A percentile compares a stretch with the other conserved stretches of the same genome.
These are phyloP conservation scores for Albula glossodonta DNA, from an alignment of 2,113 vertebrate species.

Conservation along the genomic window DNA sequence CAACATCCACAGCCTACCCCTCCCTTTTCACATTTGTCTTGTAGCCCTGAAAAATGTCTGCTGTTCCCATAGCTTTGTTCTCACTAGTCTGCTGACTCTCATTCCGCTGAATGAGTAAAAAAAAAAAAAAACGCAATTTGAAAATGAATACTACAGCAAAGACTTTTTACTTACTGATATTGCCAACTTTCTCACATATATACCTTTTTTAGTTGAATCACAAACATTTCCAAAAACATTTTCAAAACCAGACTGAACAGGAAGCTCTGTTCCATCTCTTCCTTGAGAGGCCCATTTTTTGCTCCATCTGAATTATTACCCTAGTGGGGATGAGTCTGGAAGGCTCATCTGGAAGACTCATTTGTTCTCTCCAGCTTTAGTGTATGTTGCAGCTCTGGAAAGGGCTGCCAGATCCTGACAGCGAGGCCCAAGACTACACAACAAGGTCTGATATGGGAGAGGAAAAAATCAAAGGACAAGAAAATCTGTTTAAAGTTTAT, in stretches of 20 bases:
- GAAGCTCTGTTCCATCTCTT: slow-evolving; percentile 26
- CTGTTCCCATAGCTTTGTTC: too few species aligned
- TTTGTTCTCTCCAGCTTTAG: slow-evolving; percentile 53
- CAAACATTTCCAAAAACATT: not conserved
- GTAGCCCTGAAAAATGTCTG: too few species aligned
- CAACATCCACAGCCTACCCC: too few species aligned
- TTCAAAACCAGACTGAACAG: not conserved
- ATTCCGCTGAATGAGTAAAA: not conserved
- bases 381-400: slow-evolving; percentile 33
- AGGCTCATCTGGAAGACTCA: slow-evolving; percentile 51
- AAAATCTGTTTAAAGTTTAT: not conserved
- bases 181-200: not conserved
- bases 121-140: not conserved
- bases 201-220: not conserved
- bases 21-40: too few species aligned
- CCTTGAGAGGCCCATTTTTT: slow-evolving; percentile 32
- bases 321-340: slow-evolving; percentile 49
- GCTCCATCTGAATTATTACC: slow-evolving; percentile 58
- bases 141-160: not conserved
- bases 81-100: not conserved
- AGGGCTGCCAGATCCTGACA: slow-evolving; percentile 17
- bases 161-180: not conserved
- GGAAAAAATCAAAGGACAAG: not conserved
- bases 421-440: not conserved
- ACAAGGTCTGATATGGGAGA: not conserved